These are phyloP conservation scores for Leptinotarsa undecemlineata DNA, from an alignment of 1,140 invertebrate genomes.

Conservation along the genomic window DNA sequence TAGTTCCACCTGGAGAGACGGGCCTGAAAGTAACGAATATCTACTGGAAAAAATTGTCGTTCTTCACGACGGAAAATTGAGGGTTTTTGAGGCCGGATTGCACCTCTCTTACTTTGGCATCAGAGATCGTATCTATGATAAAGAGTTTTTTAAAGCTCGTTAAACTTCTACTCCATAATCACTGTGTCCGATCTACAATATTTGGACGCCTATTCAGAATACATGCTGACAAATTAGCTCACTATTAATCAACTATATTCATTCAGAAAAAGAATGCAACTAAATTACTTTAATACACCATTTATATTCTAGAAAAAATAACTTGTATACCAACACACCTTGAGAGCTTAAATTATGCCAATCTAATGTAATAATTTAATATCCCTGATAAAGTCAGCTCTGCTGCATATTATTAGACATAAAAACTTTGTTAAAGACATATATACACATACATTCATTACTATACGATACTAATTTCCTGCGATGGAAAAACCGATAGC, in stretches of 20 bases:
- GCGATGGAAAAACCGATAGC: background rate
- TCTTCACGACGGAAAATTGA: no score
- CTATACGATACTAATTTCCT: background rate
- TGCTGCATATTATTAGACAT: constrained; percentile 4
- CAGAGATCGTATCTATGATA: background rate
- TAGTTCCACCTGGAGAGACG: no score
- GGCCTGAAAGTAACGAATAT: no score
- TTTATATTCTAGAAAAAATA: constrained; percentile 15
- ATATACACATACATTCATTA: background rate
- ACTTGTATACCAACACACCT: constrained; percentile 3
- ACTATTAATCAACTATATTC: constrained; percentile 7
- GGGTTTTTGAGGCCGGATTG: background rate
- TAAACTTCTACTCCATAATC: constrained; percentile 9
- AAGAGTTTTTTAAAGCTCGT: background rate
- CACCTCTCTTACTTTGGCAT: background rate
- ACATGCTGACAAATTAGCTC: constrained; percentile 19
- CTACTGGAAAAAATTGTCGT: no score
- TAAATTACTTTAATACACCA: constrained; percentile 12
- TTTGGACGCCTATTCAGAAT: constrained; percentile 9
- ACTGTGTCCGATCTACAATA: constrained; percentile 3
- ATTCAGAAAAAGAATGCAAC: constrained; percentile 10
- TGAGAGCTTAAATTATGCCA: background rate
- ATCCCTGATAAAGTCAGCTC: background rate
- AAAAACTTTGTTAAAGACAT: constrained; percentile 13
- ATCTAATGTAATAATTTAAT: constrained; percentile 14